Base-by-base conservation (phyloP, 1,140 invertebrate species). In the Eueides isabella region DNA sequence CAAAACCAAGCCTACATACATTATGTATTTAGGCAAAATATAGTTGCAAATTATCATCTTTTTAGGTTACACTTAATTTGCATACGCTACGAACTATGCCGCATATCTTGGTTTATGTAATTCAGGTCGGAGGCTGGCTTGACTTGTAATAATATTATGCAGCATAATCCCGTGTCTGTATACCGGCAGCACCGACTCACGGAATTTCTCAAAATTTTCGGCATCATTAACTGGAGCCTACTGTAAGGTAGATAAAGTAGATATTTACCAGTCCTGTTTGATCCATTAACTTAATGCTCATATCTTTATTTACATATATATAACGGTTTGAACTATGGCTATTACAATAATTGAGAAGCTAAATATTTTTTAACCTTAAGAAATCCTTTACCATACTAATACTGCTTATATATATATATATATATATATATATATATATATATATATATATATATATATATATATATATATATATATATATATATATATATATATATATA, bases 191-290 rank as follows among this genome's bases (percentile, higher is more conserved):
- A 48, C 30, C 64, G 61, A 78, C 67, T 33, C 65, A 41, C 67
- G 64, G 73, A 75, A 76, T 80, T 81, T 77, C 73, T 38, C 71
- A 66, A 79, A 85, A 86, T 88, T 90, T 87, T 90, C 83, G 72
- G 80, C 72, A 65, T 69, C 70, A 71, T 71, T 71, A 71, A 71
- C 70, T 41, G 29, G 29, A 30, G 71, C 55, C 48, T 74, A 74
- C 67, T 48, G 76, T 67, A 41, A 41, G n/a, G 35, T 75, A 80
- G 68, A 77, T 81, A 81, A 88, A 86, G 82, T 79, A 83, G 78
- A 78, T 75, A 65, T 75, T 65, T 30, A 70, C 72, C 61, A 71
- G 69, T 71, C 81, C 78, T 82, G 80, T 87, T 77, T 80, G 80
- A 70, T 71, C 29, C 19, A 61, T 61, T 35, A 44, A 69, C n/a